Evolutionary conservation across 2,113 vertebrate genomes (phyloP).

Genomic region (Tachysurus fulvidraco): DNA sequence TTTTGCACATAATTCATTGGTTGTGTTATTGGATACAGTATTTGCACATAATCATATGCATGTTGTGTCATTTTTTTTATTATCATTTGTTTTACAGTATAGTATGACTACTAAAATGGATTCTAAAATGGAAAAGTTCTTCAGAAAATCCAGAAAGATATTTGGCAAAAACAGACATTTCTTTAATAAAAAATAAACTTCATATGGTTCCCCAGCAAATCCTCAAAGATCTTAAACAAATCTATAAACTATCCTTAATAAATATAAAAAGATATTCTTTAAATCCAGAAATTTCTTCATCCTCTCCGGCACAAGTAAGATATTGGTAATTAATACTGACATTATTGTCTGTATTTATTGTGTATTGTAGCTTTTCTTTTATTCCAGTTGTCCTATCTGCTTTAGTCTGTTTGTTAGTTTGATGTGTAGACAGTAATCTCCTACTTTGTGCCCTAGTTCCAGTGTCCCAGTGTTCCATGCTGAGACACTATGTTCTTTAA

Average conservation of each 20-base stretch:
- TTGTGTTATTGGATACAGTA: neutral
- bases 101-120: neutral
- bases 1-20: neutral
- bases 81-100: neutral
- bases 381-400: neutral
- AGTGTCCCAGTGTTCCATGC: slow-evolving; percentile 1
- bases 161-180: neutral
- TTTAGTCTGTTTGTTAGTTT: neutral
- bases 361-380: neutral
- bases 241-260: neutral
- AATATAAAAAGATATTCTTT: neutral
- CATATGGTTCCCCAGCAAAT: neutral
- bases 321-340: neutral
- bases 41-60: too few relatives aligned
- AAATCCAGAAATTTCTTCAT: neutral
- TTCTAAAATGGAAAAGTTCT: neutral
- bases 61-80: neutral
- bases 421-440: neutral
- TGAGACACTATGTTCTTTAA: slow-evolving; percentile 11
- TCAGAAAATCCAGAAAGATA: neutral
- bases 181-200: neutral
- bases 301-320: neutral
- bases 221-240: neutral
- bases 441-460: slow-evolving; percentile 9
- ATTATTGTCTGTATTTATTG: neutral